Conservation (phyloP, 2,113 vertebrate genomes). For the Toxostoma redivivum region DNA sequence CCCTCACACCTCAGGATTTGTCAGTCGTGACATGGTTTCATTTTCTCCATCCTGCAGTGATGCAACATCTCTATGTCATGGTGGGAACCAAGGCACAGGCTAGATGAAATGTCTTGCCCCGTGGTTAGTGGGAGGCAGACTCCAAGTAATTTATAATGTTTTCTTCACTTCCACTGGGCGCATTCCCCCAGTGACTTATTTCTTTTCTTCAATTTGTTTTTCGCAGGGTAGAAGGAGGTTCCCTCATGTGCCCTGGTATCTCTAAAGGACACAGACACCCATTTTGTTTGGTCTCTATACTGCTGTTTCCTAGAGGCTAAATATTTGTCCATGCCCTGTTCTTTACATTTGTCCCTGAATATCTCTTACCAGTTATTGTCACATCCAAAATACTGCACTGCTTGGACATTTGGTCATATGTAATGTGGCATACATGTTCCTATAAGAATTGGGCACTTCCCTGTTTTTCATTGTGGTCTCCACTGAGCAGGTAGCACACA, state of each 20-base stretch:
- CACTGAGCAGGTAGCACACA: not conserved
- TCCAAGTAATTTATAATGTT: not conserved
- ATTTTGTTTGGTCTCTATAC: not conserved
- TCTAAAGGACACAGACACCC: fast-evolving
- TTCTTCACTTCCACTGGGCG: not conserved
- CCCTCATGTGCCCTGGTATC: not conserved
- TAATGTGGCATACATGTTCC: not conserved
- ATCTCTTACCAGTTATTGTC: not conserved
- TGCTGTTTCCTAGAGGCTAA: not conserved
- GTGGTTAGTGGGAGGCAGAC: not conserved
- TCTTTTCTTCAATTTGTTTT: not conserved
- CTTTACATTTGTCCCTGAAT: not conserved
- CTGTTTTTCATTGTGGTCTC: not conserved
- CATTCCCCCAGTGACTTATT: not conserved
- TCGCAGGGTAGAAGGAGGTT: not conserved
- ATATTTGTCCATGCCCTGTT: not conserved
- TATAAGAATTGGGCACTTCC: not conserved
- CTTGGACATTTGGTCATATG: not conserved
- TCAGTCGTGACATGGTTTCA: not conserved
- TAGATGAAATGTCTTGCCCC: not conserved
- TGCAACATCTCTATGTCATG: not conserved
- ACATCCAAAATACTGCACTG: not conserved
- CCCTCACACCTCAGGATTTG: not conserved
- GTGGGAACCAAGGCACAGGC: not conserved
- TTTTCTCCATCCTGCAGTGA: not conserved